Conservation (phyloP, 2,797 vertebrate genomes). For the Peromyscus melanophrys region DNA sequence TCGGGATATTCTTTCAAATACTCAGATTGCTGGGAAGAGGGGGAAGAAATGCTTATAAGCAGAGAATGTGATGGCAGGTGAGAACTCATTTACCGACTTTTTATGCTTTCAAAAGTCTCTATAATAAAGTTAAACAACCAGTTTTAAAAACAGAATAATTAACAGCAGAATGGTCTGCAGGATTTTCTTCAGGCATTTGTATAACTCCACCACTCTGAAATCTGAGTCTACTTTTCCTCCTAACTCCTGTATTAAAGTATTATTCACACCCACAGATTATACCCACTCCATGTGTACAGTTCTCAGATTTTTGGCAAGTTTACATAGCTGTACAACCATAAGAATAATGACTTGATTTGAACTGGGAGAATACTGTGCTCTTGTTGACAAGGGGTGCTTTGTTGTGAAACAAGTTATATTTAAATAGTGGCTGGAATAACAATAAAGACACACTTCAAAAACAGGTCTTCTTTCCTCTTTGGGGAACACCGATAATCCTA, state of each 20-base stretch:
- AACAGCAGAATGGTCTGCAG: slow-evolving; percentile 26
- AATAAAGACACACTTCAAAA: neutral
- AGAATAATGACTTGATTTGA: slow-evolving; percentile 49
- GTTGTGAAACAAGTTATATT: slow-evolving; percentile 38
- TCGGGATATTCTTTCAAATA: neutral
- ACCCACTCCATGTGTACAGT: neutral
- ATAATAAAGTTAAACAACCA: neutral
- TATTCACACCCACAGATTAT: neutral
- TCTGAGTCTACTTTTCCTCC: neutral
- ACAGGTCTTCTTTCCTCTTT: neutral
- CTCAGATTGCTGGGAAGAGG: neutral
- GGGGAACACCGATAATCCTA: neutral
- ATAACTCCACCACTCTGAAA: neutral
- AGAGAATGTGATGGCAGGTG: neutral
- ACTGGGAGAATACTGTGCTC: neutral
- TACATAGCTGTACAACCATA: neutral
- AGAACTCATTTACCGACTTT: neutral
- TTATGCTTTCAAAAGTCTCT: neutral
- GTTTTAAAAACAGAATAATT: slow-evolving; percentile 31
- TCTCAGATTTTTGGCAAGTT: neutral
- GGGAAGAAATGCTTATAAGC: neutral
- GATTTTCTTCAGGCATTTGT: neutral
- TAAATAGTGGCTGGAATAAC: neutral
- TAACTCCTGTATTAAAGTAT: neutral
- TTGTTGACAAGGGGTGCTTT: neutral